Evolutionary conservation across 2,113 vertebrate genomes (phyloP), one percentile per base, ranked within the genome.

Genomic region (Myxocyprinus asiaticus): DNA sequence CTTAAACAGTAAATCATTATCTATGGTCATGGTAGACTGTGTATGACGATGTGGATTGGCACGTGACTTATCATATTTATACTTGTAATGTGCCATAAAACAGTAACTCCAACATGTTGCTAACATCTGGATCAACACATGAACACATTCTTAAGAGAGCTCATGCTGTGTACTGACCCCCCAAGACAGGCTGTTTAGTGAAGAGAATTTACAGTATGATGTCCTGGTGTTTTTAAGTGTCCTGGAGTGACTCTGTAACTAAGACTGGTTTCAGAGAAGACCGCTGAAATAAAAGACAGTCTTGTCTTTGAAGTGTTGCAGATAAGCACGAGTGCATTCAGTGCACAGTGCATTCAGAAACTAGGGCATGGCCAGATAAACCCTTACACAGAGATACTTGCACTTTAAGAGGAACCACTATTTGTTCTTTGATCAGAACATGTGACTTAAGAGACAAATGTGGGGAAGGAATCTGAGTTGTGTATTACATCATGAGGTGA

Each of bases 31-130:
- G 82, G 47, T 71, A 78, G 17, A 82, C 78, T 62, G 68, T 82
- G 82, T 68, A 74, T 63, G 58, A 51, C 69, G 47, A 65, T 84
- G 84, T 82, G 87, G 55, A 78, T 78, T 8, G 6, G 6, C 82
- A 51, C 77, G 77, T 12, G 43, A 72, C 84, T 61, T 63, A 45
- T 43, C 50, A 56, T 45, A 44, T 22, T 6, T 47, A 45, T 11
- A 0, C 14, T 44, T 58, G 14, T 58, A 8, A 43, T 43, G 22
- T 17, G 14, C n/a, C 14, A 59, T 17, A 59, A 45, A 59, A 72
- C 43, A 59, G 6, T 58, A 45, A 11, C 69, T 11, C 9, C n/a
- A n/a, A 44, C 68, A 10, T 58, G 53, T 43, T 42, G 51, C 68
- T 44, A 56, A 71, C 68, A 71, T 71, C 68, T 58, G 51, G 8